Conservation (phyloP, 1,140 invertebrate species). For the Drosophila miranda region DNA sequence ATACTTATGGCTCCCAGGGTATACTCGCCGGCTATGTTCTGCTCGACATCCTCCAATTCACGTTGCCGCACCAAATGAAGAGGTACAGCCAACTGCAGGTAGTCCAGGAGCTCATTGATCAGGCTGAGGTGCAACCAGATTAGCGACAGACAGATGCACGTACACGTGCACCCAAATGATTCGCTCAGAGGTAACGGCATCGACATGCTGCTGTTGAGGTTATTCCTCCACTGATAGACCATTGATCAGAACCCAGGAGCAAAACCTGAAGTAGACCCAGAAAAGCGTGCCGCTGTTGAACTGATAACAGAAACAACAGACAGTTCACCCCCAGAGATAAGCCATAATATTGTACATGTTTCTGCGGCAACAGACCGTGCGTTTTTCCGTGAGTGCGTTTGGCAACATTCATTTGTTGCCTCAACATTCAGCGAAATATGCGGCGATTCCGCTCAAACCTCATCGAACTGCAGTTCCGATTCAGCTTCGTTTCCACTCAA, state of each 20-base stretch:
- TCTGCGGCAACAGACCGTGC: background rate
- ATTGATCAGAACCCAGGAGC: background rate
- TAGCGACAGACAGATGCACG: conserved; percentile 25
- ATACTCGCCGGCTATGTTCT: conserved; percentile 34
- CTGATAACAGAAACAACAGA: conserved; percentile 14
- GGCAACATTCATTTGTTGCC: conserved; percentile 1
- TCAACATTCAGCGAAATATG: background rate
- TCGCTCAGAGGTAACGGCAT: conserved; percentile 4
- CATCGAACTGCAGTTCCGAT: conserved; percentile 26
- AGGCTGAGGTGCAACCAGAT: conserved; percentile 40
- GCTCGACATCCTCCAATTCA: conserved; percentile 31
- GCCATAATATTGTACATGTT: conserved; percentile 19
- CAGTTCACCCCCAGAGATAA: background rate
- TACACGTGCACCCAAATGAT: background rate
- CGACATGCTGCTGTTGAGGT: background rate
- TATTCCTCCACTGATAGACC: conserved; percentile 16
- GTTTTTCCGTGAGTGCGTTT: background rate
- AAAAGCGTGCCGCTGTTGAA: conserved; percentile 7
- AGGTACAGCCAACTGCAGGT: conserved; percentile 17
- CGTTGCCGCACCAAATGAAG: conserved; percentile 31
- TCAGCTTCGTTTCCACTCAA: conserved; percentile 21
- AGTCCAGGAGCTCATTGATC: conserved; percentile 35
- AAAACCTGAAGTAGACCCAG: background rate
- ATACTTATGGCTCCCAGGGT: conserved; percentile 45
- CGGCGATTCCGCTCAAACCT: conserved; percentile 17